Evolutionary conservation across 2,888 invertebrate species (phyloP).

Genomic region (Agrochola litura): DNA sequence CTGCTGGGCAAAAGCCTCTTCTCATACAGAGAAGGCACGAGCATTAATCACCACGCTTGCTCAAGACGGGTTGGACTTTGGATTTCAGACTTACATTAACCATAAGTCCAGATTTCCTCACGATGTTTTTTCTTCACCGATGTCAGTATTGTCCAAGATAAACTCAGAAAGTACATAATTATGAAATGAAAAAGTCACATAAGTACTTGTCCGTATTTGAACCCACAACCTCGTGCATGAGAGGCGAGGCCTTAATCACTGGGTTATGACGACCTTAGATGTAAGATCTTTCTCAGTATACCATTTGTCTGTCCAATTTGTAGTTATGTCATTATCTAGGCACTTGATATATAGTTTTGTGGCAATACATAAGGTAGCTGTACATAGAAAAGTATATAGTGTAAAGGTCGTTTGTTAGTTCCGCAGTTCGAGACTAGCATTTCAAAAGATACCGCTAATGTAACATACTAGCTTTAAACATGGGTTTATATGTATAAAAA

Average conservation of each 20-base stretch:
- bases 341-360: conserved; percentile 2
- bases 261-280: neutral
- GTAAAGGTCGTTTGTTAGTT: neutral
- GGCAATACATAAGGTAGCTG: neutral
- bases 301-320: conserved; percentile 27
- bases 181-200: neutral
- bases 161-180: neutral
- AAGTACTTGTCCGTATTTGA: neutral
- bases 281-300: conserved; percentile 16
- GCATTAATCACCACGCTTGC: neutral
- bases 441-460: neutral
- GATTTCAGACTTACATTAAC: neutral
- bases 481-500: neutral
- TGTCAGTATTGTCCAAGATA: neutral
- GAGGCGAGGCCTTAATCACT: neutral
- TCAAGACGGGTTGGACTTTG: neutral
- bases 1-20: neutral
- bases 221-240: neutral
- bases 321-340: conserved; percentile 12
- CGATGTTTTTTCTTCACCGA: neutral
- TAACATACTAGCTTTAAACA: neutral
- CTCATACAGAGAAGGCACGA: neutral
- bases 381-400: neutral
- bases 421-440: neutral
- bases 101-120: neutral